Evolutionary conservation across 2,888 invertebrate species (phyloP).

Genomic region (Epinotia bilunana): DNA sequence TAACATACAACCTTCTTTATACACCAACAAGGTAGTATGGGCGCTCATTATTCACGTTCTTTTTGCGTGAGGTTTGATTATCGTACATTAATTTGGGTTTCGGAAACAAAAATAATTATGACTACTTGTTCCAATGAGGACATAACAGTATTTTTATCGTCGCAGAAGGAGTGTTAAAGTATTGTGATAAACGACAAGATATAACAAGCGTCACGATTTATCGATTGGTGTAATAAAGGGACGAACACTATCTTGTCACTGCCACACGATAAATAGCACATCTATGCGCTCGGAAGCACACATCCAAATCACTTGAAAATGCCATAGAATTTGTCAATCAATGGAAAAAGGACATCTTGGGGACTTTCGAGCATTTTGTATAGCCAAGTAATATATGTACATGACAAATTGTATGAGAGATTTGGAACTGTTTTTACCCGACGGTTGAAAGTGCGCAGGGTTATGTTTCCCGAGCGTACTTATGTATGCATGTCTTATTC

Average conservation of each 20-base stretch:
- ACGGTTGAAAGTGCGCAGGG: too few species aligned
- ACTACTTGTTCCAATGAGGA: constrained; percentile 2
- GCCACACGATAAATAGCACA: neutral
- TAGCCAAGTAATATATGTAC: too few species aligned
- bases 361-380: too few species aligned
- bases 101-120: constrained; percentile 4
- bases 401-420: too few species aligned
- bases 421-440: too few species aligned
- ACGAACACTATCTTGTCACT: neutral
- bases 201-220: neutral
- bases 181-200: neutral
- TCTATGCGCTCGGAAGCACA: too few species aligned
- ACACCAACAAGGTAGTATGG: neutral
- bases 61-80: constrained; percentile 34
- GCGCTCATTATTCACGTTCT: constrained; percentile 30
- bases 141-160: constrained; percentile 5
- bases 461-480: too few species aligned
- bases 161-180: neutral
- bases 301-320: too few species aligned
- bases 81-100: constrained; percentile 19
- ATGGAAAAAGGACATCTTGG: too few species aligned
- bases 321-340: too few species aligned
- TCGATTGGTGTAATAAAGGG: too few species aligned
- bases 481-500: too few species aligned
- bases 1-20: neutral